Evolutionary conservation across 2,888 invertebrate species (phyloP).

Genomic region (Chrysolina oricalcia): DNA sequence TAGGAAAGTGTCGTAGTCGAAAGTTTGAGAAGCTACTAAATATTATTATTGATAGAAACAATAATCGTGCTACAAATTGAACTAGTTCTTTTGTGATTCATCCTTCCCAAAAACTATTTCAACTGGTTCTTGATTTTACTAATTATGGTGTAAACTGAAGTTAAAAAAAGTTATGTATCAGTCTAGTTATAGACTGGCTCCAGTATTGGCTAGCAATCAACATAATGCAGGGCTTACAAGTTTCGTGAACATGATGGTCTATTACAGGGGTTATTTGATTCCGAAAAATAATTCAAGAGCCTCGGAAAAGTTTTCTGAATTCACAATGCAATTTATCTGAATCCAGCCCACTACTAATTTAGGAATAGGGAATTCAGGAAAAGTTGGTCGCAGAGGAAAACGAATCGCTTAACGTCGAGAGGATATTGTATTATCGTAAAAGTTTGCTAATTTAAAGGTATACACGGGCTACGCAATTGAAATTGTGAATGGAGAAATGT

Average conservation of each 20-base stretch:
- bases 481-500: slow-evolving; percentile 2
- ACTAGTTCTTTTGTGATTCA: too few relatives aligned
- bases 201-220: not conserved
- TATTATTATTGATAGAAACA: too few relatives aligned
- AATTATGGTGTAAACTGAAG: too few relatives aligned
- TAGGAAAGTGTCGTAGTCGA: too few relatives aligned
- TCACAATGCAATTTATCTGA: slow-evolving; percentile 43
- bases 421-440: slow-evolving; percentile 61
- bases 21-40: too few relatives aligned
- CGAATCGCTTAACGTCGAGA: slow-evolving; percentile 55
- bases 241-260: not conserved
- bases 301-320: slow-evolving; percentile 41
- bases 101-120: too few relatives aligned
- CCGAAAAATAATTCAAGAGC: slow-evolving; percentile 47
- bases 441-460: slow-evolving; percentile 64
- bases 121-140: too few relatives aligned
- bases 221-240: not conserved
- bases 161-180: too few relatives aligned
- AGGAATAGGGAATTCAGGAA: slow-evolving; percentile 44
- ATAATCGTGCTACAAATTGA: too few relatives aligned
- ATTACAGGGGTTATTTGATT: not conserved
- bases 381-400: slow-evolving; percentile 52
- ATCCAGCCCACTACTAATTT: slow-evolving; percentile 38
- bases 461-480: slow-evolving; percentile 60
- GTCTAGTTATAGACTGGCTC: not conserved